phyloP scores from a whole-genome alignment of 2,888 invertebrate genomes.

The Drosophila kuntzei region DNA sequence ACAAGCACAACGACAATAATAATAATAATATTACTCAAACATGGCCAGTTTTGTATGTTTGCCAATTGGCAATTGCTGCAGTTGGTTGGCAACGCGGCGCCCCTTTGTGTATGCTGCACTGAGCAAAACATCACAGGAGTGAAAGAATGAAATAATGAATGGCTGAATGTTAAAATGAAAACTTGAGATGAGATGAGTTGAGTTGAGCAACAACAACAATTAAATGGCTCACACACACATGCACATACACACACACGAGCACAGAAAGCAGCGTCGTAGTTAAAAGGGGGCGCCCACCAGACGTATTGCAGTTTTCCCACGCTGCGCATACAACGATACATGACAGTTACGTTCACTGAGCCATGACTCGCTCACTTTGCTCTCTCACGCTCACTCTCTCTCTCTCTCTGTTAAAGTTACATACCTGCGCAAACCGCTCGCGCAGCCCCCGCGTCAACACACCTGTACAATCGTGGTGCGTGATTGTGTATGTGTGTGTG shows the following conservation, averaged over 20 bases:
- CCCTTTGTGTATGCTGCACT: slow-evolving; percentile 50
- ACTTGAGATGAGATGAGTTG: slow-evolving; percentile 4
- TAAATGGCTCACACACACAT: slow-evolving; percentile 1
- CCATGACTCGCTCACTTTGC: slow-evolving; percentile 67
- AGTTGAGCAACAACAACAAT: slow-evolving; percentile 33
- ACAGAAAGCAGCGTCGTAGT: slow-evolving; percentile 2
- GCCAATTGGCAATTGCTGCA: slow-evolving; percentile 52
- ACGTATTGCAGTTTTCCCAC: slow-evolving; percentile 68
- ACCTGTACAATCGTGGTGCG: slow-evolving; percentile 44
- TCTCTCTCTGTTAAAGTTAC: slow-evolving; percentile 45
- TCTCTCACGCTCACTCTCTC: slow-evolving; percentile 38
- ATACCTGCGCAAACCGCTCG: slow-evolving; percentile 67
- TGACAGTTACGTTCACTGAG: slow-evolving; percentile 74
- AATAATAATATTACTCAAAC: slow-evolving; percentile 15
- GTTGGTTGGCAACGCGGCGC: slow-evolving; percentile 57
- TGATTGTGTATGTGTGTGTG: slow-evolving; percentile 10
- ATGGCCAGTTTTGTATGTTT: slow-evolving; percentile 42
- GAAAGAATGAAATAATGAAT: slow-evolving; percentile 38
- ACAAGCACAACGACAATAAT: slow-evolving; percentile 25
- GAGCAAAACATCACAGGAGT: neutral
- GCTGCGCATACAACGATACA: slow-evolving; percentile 56
- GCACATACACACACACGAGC: neutral
- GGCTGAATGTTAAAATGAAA: slow-evolving; percentile 24
- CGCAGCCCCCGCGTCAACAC: slow-evolving; percentile 55
- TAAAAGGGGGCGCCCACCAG: slow-evolving; percentile 6